Evolutionary conservation across 1,140 invertebrate species (phyloP).

Genomic region (Pogonognathellus flavescens): DNA sequence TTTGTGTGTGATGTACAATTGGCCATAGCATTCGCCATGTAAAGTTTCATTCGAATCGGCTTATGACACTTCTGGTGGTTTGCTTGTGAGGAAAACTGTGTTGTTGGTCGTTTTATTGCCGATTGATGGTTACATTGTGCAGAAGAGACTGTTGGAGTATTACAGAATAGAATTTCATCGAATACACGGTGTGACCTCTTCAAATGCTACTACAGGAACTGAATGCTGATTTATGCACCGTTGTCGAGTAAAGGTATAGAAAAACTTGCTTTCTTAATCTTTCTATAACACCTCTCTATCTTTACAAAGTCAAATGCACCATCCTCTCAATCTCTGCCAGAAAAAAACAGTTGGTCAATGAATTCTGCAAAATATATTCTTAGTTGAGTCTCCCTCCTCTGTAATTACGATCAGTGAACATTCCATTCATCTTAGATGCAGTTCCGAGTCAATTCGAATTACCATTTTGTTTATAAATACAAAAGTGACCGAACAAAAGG

Average conservation of each 20-base stretch:
- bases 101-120: too few species aligned
- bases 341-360: not conserved
- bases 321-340: not conserved
- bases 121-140: too few species aligned
- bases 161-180: not conserved
- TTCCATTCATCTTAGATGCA: not conserved
- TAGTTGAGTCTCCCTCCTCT: not conserved
- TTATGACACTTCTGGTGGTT: too few species aligned
- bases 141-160: too few species aligned
- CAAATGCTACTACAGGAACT: slow-evolving; percentile 15
- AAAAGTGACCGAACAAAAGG: not conserved
- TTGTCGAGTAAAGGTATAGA: slow-evolving; percentile 8
- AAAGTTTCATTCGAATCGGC: too few species aligned
- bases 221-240: slow-evolving; percentile 12
- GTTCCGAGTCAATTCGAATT: not conserved
- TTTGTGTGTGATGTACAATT: too few species aligned
- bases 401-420: not conserved
- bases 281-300: slow-evolving; percentile 10
- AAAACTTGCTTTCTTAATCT: slow-evolving; percentile 34
- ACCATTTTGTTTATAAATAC: slow-evolving; percentile 25
- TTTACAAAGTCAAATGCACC: not conserved
- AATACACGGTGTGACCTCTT: not conserved
- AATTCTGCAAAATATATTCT: not conserved
- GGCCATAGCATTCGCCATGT: too few species aligned
- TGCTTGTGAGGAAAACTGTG: too few species aligned